Base-by-base conservation (phyloP, 2,113 vertebrate species). In the Aldabrachelys gigantea region DNA sequence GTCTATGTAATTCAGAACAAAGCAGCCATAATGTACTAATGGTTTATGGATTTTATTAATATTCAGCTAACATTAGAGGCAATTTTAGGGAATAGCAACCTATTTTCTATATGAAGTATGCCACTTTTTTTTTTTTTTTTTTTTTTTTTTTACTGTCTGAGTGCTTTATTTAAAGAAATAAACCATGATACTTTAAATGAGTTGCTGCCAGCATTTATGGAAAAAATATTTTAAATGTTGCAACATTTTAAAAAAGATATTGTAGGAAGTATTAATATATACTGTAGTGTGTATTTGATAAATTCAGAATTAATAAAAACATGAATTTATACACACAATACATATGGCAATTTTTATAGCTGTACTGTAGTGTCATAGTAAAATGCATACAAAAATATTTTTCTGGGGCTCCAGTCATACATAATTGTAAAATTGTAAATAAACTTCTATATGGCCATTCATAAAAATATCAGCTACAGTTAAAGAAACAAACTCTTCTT, bases 11-110 rank as follows among this genome's bases (percentile, higher is more conserved):
- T 98, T 98, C 98, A 98, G 98, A 98, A 98, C 97, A 98, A 98
- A 98, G 98, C 96, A 98, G 94, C 96, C 97, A 97, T 97, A 98
- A 98, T 97, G 97, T 98, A 98, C 97, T 98, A 98, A 98, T 98
- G 97, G 96, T 98, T 98, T 98, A 98, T 98, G 97, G 98, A 98
- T 98, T 98, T 98, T 98, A 98, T 98, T 98, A 98, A 98, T 98
- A 98, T 98, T 97, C 97, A 97, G 95, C 95, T 97, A 98, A 97
- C 96, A 98, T 97, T 97, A 97, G 92, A 98, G 93, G 94, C 94
- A 98, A 95, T 98, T 98, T 98, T 97, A 97, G 91, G 93, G 84
- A 96, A 95, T 59, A 98, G 76, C 57, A 96, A 95, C 96, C 92
- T 98, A 96, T 98, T 98, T 98, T 97, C 95, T 98, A 96, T 97